Evolutionary conservation across 2,797 vertebrate genomes (phyloP).

Genomic region (Melanotaenia maccullochi): DNA sequence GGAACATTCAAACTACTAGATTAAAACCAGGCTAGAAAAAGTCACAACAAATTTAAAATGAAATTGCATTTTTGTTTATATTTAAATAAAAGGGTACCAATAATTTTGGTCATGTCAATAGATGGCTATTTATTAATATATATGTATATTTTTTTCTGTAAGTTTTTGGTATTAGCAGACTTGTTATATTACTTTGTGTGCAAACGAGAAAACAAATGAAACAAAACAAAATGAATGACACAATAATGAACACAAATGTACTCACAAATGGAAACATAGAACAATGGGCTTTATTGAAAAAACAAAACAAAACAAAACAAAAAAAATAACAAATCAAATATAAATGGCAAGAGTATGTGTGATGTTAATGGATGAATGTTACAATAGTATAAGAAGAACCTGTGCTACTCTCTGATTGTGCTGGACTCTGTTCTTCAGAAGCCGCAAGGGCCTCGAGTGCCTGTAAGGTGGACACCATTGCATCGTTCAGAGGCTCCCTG

Average conservation of each 20-base stretch:
- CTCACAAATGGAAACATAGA: conserved; percentile 79
- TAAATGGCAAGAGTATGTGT: conserved; percentile 83
- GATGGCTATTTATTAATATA: background rate
- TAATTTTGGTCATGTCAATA: background rate
- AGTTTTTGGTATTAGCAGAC: conserved; percentile 7
- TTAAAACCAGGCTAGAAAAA: background rate
- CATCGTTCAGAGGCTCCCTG: conserved; percentile 88
- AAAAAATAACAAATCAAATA: conserved; percentile 80
- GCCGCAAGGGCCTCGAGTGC: conserved; percentile 94
- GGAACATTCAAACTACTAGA: background rate
- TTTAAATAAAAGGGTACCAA: conserved; percentile 3
- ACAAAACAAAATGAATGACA: conserved; percentile 51
- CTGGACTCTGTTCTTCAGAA: conserved; percentile 91
- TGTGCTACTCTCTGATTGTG: conserved; percentile 95
- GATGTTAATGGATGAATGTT: conserved; percentile 96
- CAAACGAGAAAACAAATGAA: conserved; percentile 51
- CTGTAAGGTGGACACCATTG: conserved; percentile 93
- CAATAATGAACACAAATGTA: conserved; percentile 13
- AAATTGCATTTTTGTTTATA: background rate
- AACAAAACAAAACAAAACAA: conserved; percentile 28
- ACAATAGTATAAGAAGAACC: conserved; percentile 98
- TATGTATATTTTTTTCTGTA: background rate
- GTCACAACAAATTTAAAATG: background rate
- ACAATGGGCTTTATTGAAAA: conserved; percentile 82
- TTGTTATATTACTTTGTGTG: conserved; percentile 30